Conservation (phyloP, 2,113 vertebrate genomes). For the Gymnobelideus leadbeateri region DNA sequence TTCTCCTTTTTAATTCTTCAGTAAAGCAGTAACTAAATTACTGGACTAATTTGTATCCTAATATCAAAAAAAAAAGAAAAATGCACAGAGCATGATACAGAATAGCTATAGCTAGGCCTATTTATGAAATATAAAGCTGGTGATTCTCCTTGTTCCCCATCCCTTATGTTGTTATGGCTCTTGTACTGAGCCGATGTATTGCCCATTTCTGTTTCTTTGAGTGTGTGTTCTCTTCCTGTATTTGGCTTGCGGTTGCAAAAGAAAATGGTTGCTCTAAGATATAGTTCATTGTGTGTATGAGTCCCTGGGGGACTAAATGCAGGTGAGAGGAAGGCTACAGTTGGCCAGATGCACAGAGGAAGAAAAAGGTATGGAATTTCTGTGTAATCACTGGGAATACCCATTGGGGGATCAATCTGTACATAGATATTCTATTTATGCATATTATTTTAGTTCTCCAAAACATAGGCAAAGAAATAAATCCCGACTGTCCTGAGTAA, state of each 20-base stretch:
- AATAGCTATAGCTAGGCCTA: not conserved
- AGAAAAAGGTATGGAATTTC: not conserved
- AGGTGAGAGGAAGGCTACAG: not conserved
- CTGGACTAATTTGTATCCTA: too few species aligned
- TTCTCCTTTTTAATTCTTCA: too few species aligned
- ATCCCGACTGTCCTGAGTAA: not conserved
- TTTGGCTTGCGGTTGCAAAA: not conserved
- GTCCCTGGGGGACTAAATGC: not conserved
- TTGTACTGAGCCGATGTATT: not conserved
- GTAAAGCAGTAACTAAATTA: too few species aligned
- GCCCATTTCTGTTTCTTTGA: not conserved
- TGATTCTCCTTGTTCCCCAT: not conserved
- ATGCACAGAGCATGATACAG: not conserved
- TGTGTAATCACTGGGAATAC: not conserved
- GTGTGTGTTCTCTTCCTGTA: not conserved
- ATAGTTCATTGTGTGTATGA: not conserved
- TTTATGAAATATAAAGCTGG: not conserved
- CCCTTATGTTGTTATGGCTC: not conserved
- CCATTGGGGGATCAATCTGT: not conserved
- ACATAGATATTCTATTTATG: not conserved
- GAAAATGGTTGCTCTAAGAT: not conserved
- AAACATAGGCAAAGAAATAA: not conserved
- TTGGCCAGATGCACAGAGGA: not conserved
- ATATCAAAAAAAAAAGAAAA: too few species aligned
- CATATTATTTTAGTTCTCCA: not conserved